phyloP scores from a whole-genome alignment of 92 coral and sea anemone genomes.

The Umimayanthus chanpuru region DNA sequence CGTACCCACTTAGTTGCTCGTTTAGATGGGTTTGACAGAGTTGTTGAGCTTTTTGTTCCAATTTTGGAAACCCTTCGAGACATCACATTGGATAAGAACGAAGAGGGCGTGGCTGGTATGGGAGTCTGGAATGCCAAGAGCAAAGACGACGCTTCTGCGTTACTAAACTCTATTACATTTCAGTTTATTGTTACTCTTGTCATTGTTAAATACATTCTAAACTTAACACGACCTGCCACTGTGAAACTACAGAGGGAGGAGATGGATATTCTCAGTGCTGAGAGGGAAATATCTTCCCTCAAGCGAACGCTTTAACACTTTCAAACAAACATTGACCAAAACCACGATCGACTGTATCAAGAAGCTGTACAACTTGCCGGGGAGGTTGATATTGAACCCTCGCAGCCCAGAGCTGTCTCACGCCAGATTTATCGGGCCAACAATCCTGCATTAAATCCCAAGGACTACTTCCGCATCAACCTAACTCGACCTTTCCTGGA shows the following conservation, averaged over 20 bases:
- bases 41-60: no score
- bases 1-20: neutral
- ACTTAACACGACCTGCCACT: no score
- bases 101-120: conserved; percentile 47
- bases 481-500: conserved; percentile 60
- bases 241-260: no score
- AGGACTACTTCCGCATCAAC: conserved; percentile 51
- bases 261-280: no score
- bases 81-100: conserved; percentile 15
- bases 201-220: neutral
- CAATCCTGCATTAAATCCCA: conserved; percentile 48
- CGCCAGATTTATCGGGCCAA: conserved; percentile 55
- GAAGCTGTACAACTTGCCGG: no score
- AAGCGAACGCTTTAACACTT: no score
- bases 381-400: neutral
- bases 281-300: no score
- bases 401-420: conserved; percentile 35
- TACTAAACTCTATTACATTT: neutral
- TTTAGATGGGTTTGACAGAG: conserved; percentile 38
- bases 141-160: neutral
- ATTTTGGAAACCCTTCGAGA: no score
- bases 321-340: no score
- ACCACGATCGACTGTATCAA: no score
- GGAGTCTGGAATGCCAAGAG: conserved; percentile 29
- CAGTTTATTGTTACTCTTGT: conserved; percentile 2